Evolutionary conservation across 2,888 invertebrate genomes (phyloP).

Genomic region (Argynnis bischoffii): DNA sequence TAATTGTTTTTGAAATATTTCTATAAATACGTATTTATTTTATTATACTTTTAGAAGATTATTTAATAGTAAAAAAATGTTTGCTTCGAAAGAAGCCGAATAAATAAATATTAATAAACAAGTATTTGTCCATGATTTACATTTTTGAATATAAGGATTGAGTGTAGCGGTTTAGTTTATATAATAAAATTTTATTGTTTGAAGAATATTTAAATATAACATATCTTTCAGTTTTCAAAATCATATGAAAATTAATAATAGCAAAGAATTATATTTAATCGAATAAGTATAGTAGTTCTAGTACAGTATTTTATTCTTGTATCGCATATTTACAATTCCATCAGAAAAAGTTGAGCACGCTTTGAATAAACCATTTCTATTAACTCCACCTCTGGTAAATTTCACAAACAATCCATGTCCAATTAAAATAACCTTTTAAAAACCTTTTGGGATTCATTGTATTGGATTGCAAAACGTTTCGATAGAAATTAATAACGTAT

Average conservation of each 20-base stretch:
- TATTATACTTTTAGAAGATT: too few relatives aligned
- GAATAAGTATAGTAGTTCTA: too few relatives aligned
- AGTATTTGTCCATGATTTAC: too few relatives aligned
- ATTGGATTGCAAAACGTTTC: background rate
- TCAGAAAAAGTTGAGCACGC: conserved; percentile 1
- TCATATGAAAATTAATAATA: too few relatives aligned
- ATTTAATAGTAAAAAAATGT: too few relatives aligned
- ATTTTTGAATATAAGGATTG: too few relatives aligned
- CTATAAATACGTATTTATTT: too few relatives aligned
- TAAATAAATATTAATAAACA: background rate
- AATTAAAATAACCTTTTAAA: conserved; percentile 12
- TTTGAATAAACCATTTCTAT: conserved; percentile 14
- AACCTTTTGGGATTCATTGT: background rate
- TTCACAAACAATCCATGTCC: conserved; percentile 8
- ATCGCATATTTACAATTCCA: background rate
- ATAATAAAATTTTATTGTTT: too few relatives aligned
- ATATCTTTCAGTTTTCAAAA: too few relatives aligned
- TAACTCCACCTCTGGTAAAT: conserved; percentile 2
- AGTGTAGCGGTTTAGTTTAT: too few relatives aligned
- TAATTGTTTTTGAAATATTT: background rate
- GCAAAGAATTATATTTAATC: too few relatives aligned
- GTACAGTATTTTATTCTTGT: background rate
- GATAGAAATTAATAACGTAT: background rate
- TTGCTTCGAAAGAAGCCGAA: background rate
- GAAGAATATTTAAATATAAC: too few relatives aligned